Conservation (phyloP, 2,113 vertebrate species). For the Pachypanchax playfairii region DNA sequence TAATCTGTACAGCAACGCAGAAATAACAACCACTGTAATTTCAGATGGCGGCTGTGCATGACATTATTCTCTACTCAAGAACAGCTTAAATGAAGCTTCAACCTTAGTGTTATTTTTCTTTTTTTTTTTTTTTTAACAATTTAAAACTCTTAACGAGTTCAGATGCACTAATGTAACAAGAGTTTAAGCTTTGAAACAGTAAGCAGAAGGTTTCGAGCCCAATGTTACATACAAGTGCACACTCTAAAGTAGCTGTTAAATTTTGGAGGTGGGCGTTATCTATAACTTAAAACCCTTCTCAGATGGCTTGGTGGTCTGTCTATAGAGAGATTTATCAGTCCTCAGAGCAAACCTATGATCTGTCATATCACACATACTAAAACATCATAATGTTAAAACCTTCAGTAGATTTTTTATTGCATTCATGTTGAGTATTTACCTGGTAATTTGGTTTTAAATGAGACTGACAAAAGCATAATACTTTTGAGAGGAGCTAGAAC, state of each 20-base stretch:
- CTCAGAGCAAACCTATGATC: conserved; percentile 19
- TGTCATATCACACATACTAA: conserved; percentile 40
- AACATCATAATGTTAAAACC: conserved; percentile 26
- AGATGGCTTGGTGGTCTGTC: conserved; percentile 23
- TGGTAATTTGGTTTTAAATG: conserved; percentile 38
- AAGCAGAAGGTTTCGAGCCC: conserved; percentile 6
- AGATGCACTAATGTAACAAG: neutral
- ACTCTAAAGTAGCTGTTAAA: conserved; percentile 37
- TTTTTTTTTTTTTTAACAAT: neutral
- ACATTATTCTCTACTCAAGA: neutral
- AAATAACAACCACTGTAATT: neutral
- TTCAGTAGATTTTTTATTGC: conserved; percentile 51
- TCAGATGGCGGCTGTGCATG: neutral
- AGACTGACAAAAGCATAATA: conserved; percentile 64
- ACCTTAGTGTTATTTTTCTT: neutral
- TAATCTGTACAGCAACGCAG: neutral
- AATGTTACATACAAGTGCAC: neutral
- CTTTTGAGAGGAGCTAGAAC: conserved; percentile 15
- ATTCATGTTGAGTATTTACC: conserved; percentile 39
- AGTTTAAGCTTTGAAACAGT: conserved; percentile 6
- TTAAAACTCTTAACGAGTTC: too few relatives aligned
- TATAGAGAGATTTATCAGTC: conserved; percentile 23
- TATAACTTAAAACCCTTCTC: conserved; percentile 22
- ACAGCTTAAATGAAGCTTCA: neutral
- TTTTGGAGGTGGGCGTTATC: conserved; percentile 39